Evolutionary conservation across 2,797 vertebrate species (phyloP), one percentile per base, ranked within the genome.

Genomic region (Tragelaphus oryx): DNA sequence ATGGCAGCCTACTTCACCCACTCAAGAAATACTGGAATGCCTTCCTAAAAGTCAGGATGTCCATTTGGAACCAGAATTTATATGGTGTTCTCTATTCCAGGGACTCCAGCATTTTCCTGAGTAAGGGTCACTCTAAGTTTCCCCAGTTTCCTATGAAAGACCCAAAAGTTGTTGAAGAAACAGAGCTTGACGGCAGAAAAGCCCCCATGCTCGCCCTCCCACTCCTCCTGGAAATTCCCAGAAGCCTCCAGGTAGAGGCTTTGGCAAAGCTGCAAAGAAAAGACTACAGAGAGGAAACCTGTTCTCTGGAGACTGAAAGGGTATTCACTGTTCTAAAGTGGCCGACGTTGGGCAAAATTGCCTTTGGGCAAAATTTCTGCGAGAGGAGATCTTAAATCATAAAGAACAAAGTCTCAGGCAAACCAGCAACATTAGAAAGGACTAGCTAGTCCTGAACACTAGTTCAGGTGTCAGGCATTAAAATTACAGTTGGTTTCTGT

Each of bases 401-500:
- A 54, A 24, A 54, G 37, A 91, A 93, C 71, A 78, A 87, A 95
- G 86, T 90, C 86, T 97, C n/a, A 74, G 55, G 46, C 65, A 92
- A 92, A 94, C 28, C 82, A 84, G 85, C 92, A 95, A 87, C 48
- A 52, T 30, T 22, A 4, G 1, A 48, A 62, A 74, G 57, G 48
- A n/a, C 1, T 59, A 76, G 41, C 41, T 41, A 41, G 41, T 41
- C 41, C 41, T 41, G 41, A 41, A 41, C 41, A 41, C 41, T 6
- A 78, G 26, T 59, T 92, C 68, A 89, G 82, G 88, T 86, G 96
- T 75, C 95, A 94, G 90, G 76, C 60, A 26, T 92, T 80, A 91
- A 89, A 96, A 93, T 91, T 55, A 92, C 57, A 82, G 26, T 33
- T 65, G 59, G 26, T 92, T 92, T 97, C 91, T 96, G 95, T 93